These are phyloP conservation scores for Pelobates fuscus DNA, from an alignment of 2,113 vertebrate species.

Conservation along the genomic window DNA sequence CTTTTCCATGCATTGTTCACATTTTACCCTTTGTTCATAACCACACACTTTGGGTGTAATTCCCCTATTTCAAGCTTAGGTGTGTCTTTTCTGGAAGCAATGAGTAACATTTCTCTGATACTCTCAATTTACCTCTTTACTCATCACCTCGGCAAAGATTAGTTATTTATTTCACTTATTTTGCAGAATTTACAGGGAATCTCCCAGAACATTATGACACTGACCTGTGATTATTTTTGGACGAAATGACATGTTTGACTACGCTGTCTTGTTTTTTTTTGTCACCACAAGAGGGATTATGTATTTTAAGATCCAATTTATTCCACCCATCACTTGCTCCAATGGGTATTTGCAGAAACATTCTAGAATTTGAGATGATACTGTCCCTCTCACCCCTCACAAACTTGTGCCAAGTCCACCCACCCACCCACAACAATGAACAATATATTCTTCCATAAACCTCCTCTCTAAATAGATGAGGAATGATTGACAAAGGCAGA, in stretches of 20 bases:
- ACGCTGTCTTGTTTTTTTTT: constrained; percentile 41
- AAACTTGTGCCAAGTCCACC: constrained; percentile 43
- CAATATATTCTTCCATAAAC: constrained; percentile 48
- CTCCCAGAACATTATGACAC: constrained; percentile 49
- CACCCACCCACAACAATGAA: constrained; percentile 51
- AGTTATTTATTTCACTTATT: constrained; percentile 50
- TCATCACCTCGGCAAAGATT: constrained; percentile 37
- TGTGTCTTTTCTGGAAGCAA: constrained; percentile 44
- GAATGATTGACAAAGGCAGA: constrained; percentile 30
- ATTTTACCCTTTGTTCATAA: neutral
- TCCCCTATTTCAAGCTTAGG: constrained; percentile 33
- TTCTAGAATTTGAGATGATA: constrained; percentile 36
- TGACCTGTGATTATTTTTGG: constrained; percentile 45
- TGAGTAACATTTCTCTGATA: constrained; percentile 49
- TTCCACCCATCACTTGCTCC: constrained; percentile 48
- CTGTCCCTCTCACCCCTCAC: constrained; percentile 41
- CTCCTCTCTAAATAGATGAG: constrained; percentile 44
- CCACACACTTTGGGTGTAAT: constrained; percentile 17
- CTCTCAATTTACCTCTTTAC: constrained; percentile 44
- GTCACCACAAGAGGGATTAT: constrained; percentile 47
- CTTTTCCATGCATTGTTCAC: no score
- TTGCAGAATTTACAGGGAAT: constrained; percentile 50
- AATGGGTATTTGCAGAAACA: constrained; percentile 50
- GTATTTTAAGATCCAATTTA: constrained; percentile 44
- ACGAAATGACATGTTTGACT: constrained; percentile 49